Conservation (phyloP, 2,888 invertebrate genomes). For the Xestia c-nigrum region DNA sequence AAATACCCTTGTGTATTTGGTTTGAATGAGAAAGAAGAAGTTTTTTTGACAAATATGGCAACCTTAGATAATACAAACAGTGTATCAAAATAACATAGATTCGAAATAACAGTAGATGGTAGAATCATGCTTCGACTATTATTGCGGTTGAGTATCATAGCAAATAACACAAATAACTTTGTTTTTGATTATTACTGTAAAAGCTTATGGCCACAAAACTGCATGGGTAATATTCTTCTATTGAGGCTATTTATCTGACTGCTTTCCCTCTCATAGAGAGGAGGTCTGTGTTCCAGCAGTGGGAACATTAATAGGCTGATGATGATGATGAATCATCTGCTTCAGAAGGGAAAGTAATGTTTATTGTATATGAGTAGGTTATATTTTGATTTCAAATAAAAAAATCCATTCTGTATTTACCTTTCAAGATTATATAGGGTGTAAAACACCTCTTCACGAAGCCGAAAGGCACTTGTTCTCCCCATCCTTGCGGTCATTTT, state of each 20-base stretch:
- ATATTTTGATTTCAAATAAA: no score
- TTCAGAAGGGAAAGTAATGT: no score
- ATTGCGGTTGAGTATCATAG: constrained; percentile 61
- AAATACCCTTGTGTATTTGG: no score
- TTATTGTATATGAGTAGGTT: no score
- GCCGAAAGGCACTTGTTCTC: no score
- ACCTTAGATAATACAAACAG: constrained; percentile 54
- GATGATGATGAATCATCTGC: no score
- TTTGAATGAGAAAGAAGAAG: not conserved
- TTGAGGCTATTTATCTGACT: not conserved
- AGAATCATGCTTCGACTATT: constrained; percentile 51
- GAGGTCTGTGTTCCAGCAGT: no score
- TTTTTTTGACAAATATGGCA: constrained; percentile 14
- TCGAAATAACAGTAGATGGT: constrained; percentile 60
- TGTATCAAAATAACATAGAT: constrained; percentile 56
- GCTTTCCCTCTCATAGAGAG: not conserved
- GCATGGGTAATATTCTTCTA: constrained; percentile 4
- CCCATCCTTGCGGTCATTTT: no score
- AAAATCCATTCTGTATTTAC: no score
- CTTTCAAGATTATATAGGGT: no score
- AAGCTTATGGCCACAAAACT: constrained; percentile 32
- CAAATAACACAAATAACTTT: constrained; percentile 46
- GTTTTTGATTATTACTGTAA: constrained; percentile 25
- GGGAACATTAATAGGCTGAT: no score
- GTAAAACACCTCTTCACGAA: no score